Evolutionary conservation across 2,888 invertebrate genomes (phyloP).

Genomic region (Unio delphinus): DNA sequence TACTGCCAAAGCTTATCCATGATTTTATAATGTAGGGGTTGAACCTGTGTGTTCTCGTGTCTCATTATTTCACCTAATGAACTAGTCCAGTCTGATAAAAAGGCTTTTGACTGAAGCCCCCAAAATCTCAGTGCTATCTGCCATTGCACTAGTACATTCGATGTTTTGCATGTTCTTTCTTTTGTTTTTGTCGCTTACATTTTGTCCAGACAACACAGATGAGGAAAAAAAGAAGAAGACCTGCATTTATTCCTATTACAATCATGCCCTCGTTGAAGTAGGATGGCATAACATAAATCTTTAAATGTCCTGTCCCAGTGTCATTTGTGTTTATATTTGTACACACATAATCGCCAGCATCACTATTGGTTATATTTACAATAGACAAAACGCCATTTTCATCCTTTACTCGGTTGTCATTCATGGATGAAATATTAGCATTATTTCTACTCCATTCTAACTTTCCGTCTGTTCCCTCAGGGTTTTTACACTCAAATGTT

Average conservation of each 20-base stretch:
- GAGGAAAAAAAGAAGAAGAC: conserved; percentile 46
- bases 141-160: too few relatives aligned
- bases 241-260: conserved; percentile 48
- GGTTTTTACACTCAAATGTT: conserved; percentile 13
- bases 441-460: conserved; percentile 13
- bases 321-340: conserved; percentile 41
- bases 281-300: conserved; percentile 48
- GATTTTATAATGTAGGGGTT: too few relatives aligned
- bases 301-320: conserved; percentile 33
- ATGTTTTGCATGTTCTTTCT: background rate
- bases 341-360: conserved; percentile 63
- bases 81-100: too few relatives aligned
- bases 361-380: conserved; percentile 45
- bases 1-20: too few relatives aligned
- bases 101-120: too few relatives aligned
- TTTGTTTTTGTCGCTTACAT: conserved; percentile 18
- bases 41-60: too few relatives aligned
- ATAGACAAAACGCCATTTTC: conserved; percentile 53
- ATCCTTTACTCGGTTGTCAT: conserved; percentile 12
- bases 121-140: too few relatives aligned
- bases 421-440: background rate
- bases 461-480: conserved; percentile 4
- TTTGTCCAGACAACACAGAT: conserved; percentile 33
- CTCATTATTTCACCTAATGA: too few relatives aligned
- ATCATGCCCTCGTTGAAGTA: conserved; percentile 53